Conservation (phyloP, 2,113 vertebrate species). For the Dasyornis broadbenti region DNA sequence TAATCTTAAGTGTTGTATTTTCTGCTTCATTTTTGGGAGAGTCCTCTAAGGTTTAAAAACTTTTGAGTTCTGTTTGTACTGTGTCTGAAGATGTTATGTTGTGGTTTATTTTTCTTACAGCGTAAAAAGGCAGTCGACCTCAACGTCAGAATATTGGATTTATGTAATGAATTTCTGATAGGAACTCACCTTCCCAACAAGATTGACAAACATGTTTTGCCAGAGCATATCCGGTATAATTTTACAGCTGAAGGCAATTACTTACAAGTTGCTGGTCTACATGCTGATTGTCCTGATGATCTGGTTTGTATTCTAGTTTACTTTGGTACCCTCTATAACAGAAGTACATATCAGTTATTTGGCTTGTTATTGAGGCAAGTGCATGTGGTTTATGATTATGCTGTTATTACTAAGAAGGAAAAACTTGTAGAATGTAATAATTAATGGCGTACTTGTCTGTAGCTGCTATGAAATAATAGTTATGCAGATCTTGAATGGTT, state of each 20-base stretch:
- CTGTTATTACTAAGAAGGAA: neutral
- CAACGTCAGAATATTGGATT: conserved; percentile 88
- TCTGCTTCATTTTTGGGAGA: neutral
- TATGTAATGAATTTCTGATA: conserved; percentile 86
- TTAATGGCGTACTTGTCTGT: neutral
- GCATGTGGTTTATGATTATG: neutral
- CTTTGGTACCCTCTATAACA: neutral
- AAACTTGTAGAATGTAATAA: neutral
- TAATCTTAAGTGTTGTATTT: neutral
- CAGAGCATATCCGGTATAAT: conserved; percentile 79
- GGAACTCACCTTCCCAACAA: conserved; percentile 86
- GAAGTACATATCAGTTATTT: neutral
- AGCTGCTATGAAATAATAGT: neutral
- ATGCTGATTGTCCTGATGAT: conserved; percentile 86
- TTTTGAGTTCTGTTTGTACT: neutral
- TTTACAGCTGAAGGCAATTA: conserved; percentile 83
- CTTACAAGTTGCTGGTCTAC: conserved; percentile 79
- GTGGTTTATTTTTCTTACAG: conserved; percentile 61
- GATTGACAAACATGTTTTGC: conserved; percentile 82
- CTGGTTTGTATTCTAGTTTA: conserved; percentile 73
- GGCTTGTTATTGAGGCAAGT: neutral
- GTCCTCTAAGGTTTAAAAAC: neutral
- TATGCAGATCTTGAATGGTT: neutral
- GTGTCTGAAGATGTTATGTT: neutral
- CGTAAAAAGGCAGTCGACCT: conserved; percentile 87